These are phyloP conservation scores for Takifugu rubripes DNA, from an alignment of 2,797 vertebrate species.

Conservation along the genomic window DNA sequence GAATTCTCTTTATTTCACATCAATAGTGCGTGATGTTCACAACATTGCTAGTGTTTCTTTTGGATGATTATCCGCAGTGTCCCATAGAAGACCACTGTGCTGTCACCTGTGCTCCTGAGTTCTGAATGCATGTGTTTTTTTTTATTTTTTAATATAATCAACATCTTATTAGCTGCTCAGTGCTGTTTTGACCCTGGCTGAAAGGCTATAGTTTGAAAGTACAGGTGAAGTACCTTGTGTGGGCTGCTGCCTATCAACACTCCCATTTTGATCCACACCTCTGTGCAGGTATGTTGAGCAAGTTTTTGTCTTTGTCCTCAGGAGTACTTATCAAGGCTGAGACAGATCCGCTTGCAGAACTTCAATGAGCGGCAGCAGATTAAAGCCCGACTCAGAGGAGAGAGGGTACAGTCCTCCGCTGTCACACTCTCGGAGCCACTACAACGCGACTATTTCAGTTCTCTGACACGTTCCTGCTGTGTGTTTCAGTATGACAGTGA, in stretches of 20 bases:
- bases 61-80: constrained; percentile 1
- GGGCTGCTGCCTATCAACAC: too few species aligned
- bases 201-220: too few species aligned
- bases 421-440: constrained; percentile 1
- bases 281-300: constrained; percentile 4
- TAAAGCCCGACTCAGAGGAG: constrained; percentile 93
- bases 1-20: constrained; percentile 17
- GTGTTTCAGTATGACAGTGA: constrained; percentile 82
- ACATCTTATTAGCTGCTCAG: not conserved
- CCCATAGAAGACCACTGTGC: constrained; percentile 13
- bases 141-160: constrained; percentile 28
- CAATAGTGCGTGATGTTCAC: constrained; percentile 11
- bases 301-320: constrained; percentile 57
- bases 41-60: not conserved
- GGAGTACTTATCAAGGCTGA: constrained; percentile 92
- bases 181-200: too few species aligned
- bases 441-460: constrained; percentile 2
- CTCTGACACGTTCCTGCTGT: constrained; percentile 22
- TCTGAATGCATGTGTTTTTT: constrained; percentile 16
- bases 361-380: constrained; percentile 98
- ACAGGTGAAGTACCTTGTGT: too few species aligned
- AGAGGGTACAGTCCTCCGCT: constrained; percentile 77
- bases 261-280: not conserved
- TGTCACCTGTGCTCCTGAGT: constrained; percentile 13
- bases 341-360: constrained; percentile 95